Conservation (phyloP, 1,140 invertebrate species). For the Calliopsis andreniformis region DNA sequence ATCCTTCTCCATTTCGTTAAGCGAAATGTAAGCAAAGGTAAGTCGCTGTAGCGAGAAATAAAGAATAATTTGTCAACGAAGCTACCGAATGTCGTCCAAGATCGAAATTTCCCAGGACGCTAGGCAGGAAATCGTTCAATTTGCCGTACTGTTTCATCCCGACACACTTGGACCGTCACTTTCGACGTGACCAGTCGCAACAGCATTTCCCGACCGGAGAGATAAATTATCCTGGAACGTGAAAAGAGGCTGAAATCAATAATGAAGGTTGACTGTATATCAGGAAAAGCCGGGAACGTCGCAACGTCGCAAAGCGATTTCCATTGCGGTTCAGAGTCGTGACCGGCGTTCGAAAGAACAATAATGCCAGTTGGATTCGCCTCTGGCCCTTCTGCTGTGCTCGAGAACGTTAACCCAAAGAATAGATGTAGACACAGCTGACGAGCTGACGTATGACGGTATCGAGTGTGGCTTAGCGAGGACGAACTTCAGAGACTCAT, state of each 20-base stretch:
- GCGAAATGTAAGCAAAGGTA: too few species aligned
- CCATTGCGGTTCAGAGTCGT: conserved; percentile 34
- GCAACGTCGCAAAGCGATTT: conserved; percentile 33
- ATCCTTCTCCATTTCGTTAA: too few species aligned
- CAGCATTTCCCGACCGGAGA: background rate
- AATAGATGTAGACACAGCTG: conserved; percentile 33
- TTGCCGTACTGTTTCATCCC: conserved; percentile 11
- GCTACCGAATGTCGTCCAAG: background rate
- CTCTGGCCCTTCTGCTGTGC: conserved; percentile 26
- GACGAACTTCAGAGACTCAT: conserved; percentile 26
- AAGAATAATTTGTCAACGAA: conserved; percentile 1
- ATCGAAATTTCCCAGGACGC: background rate
- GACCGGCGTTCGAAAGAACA: conserved; percentile 31
- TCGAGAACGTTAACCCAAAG: conserved; percentile 47
- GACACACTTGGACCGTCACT: background rate
- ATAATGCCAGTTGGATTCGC: conserved; percentile 14
- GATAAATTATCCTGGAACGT: conserved; percentile 34
- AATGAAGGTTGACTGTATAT: background rate
- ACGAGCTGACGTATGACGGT: too few species aligned
- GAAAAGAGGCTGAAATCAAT: conserved; percentile 29
- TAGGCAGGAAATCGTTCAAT: background rate
- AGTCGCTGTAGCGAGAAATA: background rate
- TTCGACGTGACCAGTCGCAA: conserved; percentile 4
- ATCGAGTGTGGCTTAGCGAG: conserved; percentile 48
- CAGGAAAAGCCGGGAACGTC: conserved; percentile 1